A percentile compares a stretch with the other conserved stretches of the same genome.
phyloP scores from a whole-genome alignment of 2,113 vertebrate genomes.

The Hyaena hyaena region DNA sequence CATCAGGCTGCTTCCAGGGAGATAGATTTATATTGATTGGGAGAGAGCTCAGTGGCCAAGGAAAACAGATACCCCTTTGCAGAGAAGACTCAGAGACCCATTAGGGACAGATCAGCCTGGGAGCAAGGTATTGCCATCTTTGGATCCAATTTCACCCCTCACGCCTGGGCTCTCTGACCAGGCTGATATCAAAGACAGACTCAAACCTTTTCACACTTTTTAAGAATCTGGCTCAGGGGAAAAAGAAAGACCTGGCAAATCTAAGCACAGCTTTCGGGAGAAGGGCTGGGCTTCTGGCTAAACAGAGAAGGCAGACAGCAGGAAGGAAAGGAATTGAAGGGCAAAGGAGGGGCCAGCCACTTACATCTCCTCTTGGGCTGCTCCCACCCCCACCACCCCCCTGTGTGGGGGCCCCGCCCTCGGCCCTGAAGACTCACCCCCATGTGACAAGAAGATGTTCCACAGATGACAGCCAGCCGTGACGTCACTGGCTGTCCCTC shows the following conservation, averaged over 20 bases:
- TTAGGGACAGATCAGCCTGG: constrained; percentile 72
- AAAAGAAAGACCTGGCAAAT: neutral
- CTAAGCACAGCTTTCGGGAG: neutral
- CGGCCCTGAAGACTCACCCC: constrained; percentile 87
- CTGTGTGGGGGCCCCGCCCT: neutral
- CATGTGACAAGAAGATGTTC: constrained; percentile 99
- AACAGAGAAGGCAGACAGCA: neutral
- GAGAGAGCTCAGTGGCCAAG: constrained; percentile 76
- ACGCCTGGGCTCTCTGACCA: neutral
- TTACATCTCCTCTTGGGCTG: neutral
- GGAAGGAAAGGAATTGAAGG: neutral
- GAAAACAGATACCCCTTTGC: constrained; percentile 72
- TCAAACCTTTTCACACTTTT: neutral
- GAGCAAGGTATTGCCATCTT: constrained; percentile 63
- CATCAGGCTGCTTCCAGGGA: constrained; percentile 76
- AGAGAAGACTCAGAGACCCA: constrained; percentile 71
- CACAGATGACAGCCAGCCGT: constrained; percentile 95
- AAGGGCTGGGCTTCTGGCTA: neutral
- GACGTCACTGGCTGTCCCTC: constrained; percentile 92
- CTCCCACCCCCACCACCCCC: neutral
- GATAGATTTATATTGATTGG: constrained; percentile 86
- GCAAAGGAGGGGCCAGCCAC: neutral
- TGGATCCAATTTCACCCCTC: constrained; percentile 76
- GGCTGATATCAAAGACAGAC: neutral
- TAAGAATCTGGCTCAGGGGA: neutral